Conservation (phyloP, 2,113 vertebrate species). For the Isurus oxyrinchus region DNA sequence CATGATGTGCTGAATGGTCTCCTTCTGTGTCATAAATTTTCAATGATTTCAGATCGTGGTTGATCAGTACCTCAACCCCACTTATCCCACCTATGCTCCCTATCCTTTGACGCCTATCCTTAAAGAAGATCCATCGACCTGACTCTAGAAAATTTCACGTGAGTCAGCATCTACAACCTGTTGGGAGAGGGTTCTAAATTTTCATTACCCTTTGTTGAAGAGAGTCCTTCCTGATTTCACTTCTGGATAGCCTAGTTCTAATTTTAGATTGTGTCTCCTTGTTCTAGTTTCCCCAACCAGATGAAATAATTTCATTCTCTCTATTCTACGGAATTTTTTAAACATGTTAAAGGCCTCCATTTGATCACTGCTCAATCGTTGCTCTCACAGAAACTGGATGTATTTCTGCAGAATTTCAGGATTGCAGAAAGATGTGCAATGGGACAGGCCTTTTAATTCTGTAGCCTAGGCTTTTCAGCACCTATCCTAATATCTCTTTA, state of each 20-base stretch:
- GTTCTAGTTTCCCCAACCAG: no score
- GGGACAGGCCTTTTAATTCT: not conserved
- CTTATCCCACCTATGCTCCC: not conserved
- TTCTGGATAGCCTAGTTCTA: no score
- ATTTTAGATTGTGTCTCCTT: no score
- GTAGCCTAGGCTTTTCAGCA: not conserved
- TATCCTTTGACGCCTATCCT: not conserved
- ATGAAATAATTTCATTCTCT: no score
- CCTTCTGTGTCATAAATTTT: no score
- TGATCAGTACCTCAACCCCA: not conserved
- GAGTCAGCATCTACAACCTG: not conserved
- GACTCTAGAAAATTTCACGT: not conserved
- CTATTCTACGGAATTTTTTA: no score
- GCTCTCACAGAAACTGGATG: not conserved
- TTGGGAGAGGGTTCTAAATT: not conserved
- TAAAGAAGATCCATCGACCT: not conserved
- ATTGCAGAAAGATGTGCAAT: not conserved
- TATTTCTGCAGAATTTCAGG: not conserved
- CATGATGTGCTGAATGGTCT: no score
- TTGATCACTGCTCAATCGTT: not conserved
- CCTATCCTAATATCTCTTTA: not conserved
- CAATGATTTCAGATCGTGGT: no score
- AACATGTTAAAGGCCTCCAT: not conserved
- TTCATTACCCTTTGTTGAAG: no score
- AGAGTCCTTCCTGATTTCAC: no score